Evolutionary conservation across 2,888 invertebrate genomes (phyloP), one percentile per base, ranked within the genome.

Genomic region (Laothoe populi): DNA sequence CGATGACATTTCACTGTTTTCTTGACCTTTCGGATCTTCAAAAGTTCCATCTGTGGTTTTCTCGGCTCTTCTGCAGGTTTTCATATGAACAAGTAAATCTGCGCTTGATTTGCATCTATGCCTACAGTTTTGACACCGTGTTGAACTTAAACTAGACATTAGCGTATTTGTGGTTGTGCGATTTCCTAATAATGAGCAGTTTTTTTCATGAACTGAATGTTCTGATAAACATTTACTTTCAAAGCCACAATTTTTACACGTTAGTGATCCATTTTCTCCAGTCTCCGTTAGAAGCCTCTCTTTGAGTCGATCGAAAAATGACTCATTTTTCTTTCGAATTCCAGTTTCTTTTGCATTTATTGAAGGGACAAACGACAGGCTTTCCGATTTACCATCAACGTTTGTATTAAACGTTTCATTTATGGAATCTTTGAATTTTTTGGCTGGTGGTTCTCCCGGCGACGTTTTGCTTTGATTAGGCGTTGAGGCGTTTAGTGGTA

Each of bases 91-190:
- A 67, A 95, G 92, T 57, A 98, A 92, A 87, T 97, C 97, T 3
- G 95, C 94, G 72, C 96, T 96, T 26, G 96, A 96, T 88, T 97
- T 97, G 86, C 97, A 98, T 65, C 97, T 94, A 82, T 97, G 97
- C 68, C 97, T 94, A 83, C 98, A 98, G 81, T 96, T 95, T 84
- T 97, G 97, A 82, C 98, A 98, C 64, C 97, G 94, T 59, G 96
- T 96, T 13, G 97, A 96, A 67, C 95, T 95, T 74, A 93, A 84
- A 70, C 90, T 93, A 53, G 93, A 83, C 65, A 89, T 87, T 40
- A 92, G 77, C 7, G 93, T 82, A 68, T 84, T 91, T 53, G 86
- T 67, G 60, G 81, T 73, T 46, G 79, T 73, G 64, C 87, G 82
- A 79, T 92, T 94, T 45, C 92, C 76, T 42, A 92, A 85, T 64